Evolutionary conservation across 2,797 vertebrate genomes (phyloP).

Genomic region (Enteromius treurensis): DNA sequence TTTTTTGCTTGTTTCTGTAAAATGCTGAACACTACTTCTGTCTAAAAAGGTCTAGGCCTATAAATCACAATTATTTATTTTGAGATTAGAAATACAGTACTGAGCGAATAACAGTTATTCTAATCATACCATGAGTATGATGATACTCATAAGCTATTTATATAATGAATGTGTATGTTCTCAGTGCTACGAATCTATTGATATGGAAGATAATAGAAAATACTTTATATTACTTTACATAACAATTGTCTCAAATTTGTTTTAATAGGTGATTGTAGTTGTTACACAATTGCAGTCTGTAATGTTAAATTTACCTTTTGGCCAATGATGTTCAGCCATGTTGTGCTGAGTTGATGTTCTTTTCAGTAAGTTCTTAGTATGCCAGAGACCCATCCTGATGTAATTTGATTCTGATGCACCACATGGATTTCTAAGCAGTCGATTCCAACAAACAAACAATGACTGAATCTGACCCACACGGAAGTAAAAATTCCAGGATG

Average conservation of each 20-base stretch:
- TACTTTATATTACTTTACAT: background rate
- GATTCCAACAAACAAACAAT: slow-evolving; percentile 61
- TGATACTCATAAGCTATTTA: background rate
- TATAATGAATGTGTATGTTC: background rate
- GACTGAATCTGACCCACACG: slow-evolving; percentile 52
- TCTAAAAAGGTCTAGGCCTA: background rate
- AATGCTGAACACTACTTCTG: background rate
- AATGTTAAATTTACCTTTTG: background rate
- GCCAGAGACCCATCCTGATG: slow-evolving; percentile 43
- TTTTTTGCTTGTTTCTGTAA: background rate
- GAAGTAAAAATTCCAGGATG: slow-evolving; percentile 59
- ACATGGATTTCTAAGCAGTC: slow-evolving; percentile 14
- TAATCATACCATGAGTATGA: background rate
- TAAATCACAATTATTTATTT: background rate
- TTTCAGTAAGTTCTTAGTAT: slow-evolving; percentile 8
- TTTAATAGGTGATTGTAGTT: background rate
- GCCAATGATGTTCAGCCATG: background rate
- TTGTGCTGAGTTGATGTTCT: background rate
- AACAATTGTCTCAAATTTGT: background rate
- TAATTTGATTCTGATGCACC: slow-evolving; percentile 53
- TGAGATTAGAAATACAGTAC: background rate
- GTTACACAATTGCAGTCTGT: background rate
- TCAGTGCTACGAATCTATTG: background rate
- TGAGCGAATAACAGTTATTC: background rate
- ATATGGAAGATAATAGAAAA: background rate